Evolutionary conservation across 2,113 vertebrate genomes (phyloP).

Genomic region (Nycticorax nycticorax): DNA sequence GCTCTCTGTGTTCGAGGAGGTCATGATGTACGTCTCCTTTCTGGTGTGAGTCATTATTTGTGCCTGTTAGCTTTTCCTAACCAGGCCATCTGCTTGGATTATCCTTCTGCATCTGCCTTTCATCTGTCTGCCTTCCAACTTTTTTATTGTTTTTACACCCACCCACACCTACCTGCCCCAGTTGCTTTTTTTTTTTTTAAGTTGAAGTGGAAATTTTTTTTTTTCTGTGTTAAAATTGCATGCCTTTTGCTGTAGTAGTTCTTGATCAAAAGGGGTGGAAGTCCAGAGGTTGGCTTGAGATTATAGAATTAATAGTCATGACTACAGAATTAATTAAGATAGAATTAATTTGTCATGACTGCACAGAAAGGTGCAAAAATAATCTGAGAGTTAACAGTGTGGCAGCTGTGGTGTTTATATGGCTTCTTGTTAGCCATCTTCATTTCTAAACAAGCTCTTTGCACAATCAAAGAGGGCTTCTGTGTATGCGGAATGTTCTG

Average conservation of each 20-base stretch:
- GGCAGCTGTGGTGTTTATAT: background rate
- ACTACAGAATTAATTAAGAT: background rate
- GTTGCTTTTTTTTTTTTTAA: background rate
- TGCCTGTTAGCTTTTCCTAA: background rate
- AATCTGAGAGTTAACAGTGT: background rate
- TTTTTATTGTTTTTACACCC: background rate
- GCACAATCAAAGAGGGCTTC: background rate
- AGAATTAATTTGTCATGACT: background rate
- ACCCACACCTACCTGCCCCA: background rate
- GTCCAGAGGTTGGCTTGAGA: background rate
- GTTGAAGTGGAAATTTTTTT: background rate
- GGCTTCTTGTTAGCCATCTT: background rate
- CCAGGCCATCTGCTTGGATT: constrained; percentile 3
- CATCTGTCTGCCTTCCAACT: background rate
- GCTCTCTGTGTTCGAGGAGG: background rate
- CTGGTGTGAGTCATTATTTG: background rate
- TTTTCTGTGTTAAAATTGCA: background rate
- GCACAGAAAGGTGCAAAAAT: background rate
- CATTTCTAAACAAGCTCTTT: background rate
- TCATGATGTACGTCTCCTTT: background rate
- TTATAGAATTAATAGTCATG: background rate
- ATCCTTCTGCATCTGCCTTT: background rate
- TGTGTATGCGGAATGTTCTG: background rate
- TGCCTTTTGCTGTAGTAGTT: background rate
- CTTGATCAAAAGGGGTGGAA: background rate